Conservation (phyloP, 2,113 vertebrate genomes). For the Sapajus apella region DNA sequence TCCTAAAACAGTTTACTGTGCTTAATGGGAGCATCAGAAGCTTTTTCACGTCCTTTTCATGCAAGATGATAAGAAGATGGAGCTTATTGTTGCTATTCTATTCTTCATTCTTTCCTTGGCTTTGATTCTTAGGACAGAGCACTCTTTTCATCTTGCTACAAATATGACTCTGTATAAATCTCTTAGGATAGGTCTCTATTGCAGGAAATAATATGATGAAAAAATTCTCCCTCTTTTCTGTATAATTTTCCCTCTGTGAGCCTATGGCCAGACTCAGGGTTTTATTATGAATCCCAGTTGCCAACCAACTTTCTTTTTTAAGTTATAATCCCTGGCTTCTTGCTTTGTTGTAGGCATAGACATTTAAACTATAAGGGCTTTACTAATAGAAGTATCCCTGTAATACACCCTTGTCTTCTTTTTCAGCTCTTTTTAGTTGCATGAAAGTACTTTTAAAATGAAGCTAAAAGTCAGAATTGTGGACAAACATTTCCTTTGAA, state of each 20-base stretch:
- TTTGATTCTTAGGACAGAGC: conserved; percentile 80
- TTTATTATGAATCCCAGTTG: conserved; percentile 61
- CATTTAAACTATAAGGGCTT: conserved; percentile 50
- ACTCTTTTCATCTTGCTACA: conserved; percentile 81
- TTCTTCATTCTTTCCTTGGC: conserved; percentile 67
- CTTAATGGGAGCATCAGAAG: conserved; percentile 66
- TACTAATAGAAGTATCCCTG: neutral
- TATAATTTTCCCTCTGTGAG: conserved; percentile 75
- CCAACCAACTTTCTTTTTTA: conserved; percentile 66
- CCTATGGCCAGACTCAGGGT: conserved; percentile 66
- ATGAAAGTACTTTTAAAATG: conserved; percentile 4
- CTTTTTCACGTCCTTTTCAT: conserved; percentile 43
- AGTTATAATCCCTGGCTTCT: conserved; percentile 38
- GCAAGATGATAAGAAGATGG: conserved; percentile 44
- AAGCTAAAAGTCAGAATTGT: conserved; percentile 39
- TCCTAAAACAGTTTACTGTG: conserved; percentile 18
- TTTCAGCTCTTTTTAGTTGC: neutral
- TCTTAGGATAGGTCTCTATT: conserved; percentile 74
- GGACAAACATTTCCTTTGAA: conserved; percentile 53
- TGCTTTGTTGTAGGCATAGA: conserved; percentile 23
- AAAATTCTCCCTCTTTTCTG: conserved; percentile 68
- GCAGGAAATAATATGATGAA: conserved; percentile 63
- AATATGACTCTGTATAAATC: conserved; percentile 81
- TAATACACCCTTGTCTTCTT: neutral
- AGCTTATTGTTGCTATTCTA: conserved; percentile 66